Conservation (phyloP, 2,888 invertebrate species). For the Macropis europaea region DNA sequence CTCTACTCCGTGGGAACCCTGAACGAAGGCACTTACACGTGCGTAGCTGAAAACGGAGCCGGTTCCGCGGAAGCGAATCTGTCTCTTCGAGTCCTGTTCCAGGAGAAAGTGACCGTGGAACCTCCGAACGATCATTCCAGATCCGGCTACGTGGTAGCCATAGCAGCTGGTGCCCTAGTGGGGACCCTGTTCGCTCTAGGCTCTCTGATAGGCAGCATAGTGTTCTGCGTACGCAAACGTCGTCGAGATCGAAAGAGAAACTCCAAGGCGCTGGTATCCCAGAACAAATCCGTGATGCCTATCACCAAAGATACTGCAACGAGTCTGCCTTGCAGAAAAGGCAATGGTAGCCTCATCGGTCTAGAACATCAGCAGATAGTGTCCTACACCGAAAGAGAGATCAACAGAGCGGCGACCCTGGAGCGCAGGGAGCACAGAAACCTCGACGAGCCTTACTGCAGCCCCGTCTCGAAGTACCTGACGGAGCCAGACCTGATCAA, state of each 20-base stretch:
- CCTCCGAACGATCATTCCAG: conserved; percentile 70
- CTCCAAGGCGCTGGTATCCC: conserved; percentile 69
- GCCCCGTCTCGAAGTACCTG: conserved; percentile 70
- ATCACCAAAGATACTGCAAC: conserved; percentile 80
- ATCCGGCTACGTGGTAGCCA: conserved; percentile 72
- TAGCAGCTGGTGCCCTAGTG: conserved; percentile 74
- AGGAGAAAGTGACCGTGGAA: conserved; percentile 70
- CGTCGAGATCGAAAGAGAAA: conserved; percentile 72
- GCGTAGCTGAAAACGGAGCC: conserved; percentile 92
- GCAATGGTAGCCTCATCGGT: conserved; percentile 61
- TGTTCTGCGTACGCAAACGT: conserved; percentile 71
- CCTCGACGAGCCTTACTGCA: conserved; percentile 62
- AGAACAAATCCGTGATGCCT: conserved; percentile 72
- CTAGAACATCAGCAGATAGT: conserved; percentile 82
- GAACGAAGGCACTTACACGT: conserved; percentile 93
- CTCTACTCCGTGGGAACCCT: conserved; percentile 68
- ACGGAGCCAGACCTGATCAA: conserved; percentile 81
- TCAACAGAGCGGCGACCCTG: conserved; percentile 63
- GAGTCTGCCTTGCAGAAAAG: conserved; percentile 60
- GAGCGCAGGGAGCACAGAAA: conserved; percentile 63
- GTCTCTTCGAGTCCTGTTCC: conserved; percentile 87
- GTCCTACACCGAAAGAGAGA: conserved; percentile 69
- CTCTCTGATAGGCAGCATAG: conserved; percentile 72
- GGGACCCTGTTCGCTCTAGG: conserved; percentile 73
- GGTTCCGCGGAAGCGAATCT: conserved; percentile 90